These are phyloP conservation scores for Hylia prasina DNA, from an alignment of 2,113 vertebrate genomes.

Conservation along the genomic window DNA sequence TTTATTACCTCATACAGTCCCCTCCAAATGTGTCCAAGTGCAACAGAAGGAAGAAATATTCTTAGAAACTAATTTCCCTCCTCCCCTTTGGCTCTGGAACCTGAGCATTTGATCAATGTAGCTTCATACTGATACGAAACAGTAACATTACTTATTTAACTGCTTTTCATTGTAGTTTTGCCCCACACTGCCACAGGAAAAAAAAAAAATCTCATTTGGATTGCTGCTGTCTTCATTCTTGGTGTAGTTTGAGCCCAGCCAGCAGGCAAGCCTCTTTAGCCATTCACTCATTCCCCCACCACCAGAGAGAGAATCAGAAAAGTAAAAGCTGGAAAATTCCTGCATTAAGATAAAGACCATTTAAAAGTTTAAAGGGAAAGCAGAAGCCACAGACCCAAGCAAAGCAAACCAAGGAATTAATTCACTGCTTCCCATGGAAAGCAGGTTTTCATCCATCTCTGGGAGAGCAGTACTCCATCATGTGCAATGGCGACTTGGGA, in stretches of 20 bases:
- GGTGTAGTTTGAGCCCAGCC: background rate
- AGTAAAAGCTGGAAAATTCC: background rate
- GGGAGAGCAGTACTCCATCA: background rate
- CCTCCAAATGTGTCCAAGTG: background rate
- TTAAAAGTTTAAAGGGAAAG: background rate
- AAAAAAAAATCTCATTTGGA: background rate
- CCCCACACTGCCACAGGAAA: background rate
- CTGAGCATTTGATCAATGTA: background rate
- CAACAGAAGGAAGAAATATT: background rate
- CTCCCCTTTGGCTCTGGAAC: background rate
- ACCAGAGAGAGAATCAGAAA: background rate
- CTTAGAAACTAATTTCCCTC: background rate
- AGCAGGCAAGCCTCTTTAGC: background rate
- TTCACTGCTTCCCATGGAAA: background rate
- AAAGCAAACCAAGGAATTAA: background rate
- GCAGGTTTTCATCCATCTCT: background rate
- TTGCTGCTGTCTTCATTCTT: background rate
- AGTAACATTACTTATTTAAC: background rate
- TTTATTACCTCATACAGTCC: background rate
- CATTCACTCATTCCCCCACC: background rate
- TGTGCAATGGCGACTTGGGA: no score
- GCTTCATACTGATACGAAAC: background rate
- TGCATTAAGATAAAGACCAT: background rate
- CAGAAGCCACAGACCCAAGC: background rate
- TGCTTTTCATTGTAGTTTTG: background rate